Evolutionary conservation across 2,888 invertebrate genomes (phyloP).

Genomic region (Phragmatobia fuliginosa): DNA sequence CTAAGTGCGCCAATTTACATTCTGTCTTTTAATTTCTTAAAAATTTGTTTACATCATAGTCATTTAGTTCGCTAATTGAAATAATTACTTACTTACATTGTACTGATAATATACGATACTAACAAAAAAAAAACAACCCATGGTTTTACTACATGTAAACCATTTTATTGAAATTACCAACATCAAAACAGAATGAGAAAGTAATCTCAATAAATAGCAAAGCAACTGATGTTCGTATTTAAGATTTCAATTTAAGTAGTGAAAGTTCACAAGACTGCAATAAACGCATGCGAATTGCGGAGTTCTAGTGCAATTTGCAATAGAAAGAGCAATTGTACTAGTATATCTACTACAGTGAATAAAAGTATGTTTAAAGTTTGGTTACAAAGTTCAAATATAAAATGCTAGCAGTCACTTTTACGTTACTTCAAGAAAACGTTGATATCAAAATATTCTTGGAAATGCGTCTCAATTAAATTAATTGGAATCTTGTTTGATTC

Average conservation of each 20-base stretch:
- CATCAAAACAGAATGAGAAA: conserved; percentile 28
- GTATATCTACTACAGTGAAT: neutral
- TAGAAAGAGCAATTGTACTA: neutral
- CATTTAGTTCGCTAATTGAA: neutral
- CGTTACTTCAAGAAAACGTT: neutral
- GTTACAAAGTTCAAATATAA: neutral
- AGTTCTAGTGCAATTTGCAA: conserved; percentile 9
- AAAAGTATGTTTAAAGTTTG: neutral
- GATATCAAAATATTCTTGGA: neutral
- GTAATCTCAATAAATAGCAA: conserved; percentile 13
- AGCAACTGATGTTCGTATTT: neutral
- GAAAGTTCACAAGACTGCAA: conserved; percentile 31
- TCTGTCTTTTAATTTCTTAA: neutral
- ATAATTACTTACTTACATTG: too few relatives aligned
- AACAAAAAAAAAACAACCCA: too few relatives aligned
- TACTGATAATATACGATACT: neutral
- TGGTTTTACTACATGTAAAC: too few relatives aligned
- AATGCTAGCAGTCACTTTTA: neutral
- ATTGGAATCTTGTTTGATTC: neutral
- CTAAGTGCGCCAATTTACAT: neutral
- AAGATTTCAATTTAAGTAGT: conserved; percentile 24
- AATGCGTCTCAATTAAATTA: neutral
- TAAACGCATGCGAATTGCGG: conserved; percentile 6
- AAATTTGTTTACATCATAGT: neutral
- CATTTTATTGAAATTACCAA: conserved; percentile 5